Evolutionary conservation across 2,888 invertebrate species (phyloP).

Genomic region (Smittia aterrima): DNA sequence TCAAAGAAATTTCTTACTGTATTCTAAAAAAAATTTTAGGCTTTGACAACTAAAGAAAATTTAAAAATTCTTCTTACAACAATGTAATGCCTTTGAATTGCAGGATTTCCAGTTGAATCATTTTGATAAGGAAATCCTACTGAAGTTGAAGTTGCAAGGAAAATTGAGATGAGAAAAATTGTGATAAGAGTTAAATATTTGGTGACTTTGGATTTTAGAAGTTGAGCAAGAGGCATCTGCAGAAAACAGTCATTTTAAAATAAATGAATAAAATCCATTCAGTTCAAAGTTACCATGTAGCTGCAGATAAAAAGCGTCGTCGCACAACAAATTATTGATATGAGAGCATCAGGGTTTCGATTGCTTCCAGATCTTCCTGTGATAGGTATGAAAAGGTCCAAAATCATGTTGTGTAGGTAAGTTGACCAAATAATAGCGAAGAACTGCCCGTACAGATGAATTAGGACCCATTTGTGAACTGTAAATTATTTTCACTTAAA

Average conservation of each 20-base stretch:
- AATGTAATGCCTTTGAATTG: constrained; percentile 56
- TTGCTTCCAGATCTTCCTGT: constrained; percentile 54
- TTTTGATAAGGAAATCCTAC: constrained; percentile 60
- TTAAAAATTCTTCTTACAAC: constrained; percentile 50
- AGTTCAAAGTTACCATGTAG: constrained; percentile 48
- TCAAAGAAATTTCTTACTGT: constrained; percentile 48
- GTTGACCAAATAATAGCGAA: constrained; percentile 48
- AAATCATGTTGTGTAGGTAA: constrained; percentile 47
- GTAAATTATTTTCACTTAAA: too few relatives aligned
- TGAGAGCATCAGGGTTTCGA: constrained; percentile 55
- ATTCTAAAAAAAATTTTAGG: constrained; percentile 45
- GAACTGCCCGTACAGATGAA: constrained; percentile 47
- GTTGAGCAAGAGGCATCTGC: constrained; percentile 46
- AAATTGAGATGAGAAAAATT: constrained; percentile 47
- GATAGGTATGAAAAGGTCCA: constrained; percentile 52
- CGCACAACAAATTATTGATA: constrained; percentile 51
- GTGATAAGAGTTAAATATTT: constrained; percentile 46
- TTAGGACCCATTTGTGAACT: constrained; percentile 48
- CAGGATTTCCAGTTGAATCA: constrained; percentile 49
- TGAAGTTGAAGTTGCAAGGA: constrained; percentile 48
- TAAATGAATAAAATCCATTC: too few relatives aligned
- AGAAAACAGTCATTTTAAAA: background rate
- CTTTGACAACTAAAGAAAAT: background rate
- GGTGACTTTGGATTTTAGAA: constrained; percentile 47
- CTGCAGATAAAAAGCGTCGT: constrained; percentile 52